Percentiles rank a stretch among this genome's conserved stretches.
Evolutionary conservation across 2,888 invertebrate genomes (phyloP).

Genomic region (Aphodius sticticus): DNA sequence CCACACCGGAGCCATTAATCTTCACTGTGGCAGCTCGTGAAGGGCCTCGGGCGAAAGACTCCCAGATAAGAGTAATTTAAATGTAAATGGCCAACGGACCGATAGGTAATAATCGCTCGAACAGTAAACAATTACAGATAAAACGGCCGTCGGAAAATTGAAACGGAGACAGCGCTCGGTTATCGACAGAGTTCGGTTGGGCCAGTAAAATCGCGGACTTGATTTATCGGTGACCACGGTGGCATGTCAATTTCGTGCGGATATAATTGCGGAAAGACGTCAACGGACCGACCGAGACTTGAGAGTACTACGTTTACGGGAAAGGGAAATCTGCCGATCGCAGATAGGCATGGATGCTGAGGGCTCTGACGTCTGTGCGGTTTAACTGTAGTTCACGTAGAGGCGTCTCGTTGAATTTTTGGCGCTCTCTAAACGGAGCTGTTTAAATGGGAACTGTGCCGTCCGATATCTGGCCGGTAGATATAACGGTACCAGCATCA

Average conservation of each 20-base stretch:
- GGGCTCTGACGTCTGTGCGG: background rate
- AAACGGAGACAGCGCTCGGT: background rate
- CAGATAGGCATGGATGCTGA: background rate
- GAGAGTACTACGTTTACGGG: background rate
- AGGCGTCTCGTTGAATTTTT: background rate
- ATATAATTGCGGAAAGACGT: background rate
- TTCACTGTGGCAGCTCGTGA: background rate
- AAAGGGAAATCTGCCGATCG: constrained; percentile 4
- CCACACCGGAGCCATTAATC: background rate
- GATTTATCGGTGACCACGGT: background rate
- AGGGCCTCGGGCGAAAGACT: background rate
- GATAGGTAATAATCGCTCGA: background rate
- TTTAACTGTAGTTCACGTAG: background rate
- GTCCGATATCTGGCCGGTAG: background rate
- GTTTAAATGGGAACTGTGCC: background rate
- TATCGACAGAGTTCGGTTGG: background rate
- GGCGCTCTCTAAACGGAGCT: background rate
- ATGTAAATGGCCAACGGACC: background rate
- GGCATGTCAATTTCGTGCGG: background rate
- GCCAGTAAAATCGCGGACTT: background rate
- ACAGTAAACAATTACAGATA: constrained; percentile 4
- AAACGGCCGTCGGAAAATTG: background rate
- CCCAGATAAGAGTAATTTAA: background rate
- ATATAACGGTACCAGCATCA: background rate
- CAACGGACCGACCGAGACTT: background rate